Base-by-base conservation (phyloP, 2,113 vertebrate species). In the Oxygymnocypris stewartii region DNA sequence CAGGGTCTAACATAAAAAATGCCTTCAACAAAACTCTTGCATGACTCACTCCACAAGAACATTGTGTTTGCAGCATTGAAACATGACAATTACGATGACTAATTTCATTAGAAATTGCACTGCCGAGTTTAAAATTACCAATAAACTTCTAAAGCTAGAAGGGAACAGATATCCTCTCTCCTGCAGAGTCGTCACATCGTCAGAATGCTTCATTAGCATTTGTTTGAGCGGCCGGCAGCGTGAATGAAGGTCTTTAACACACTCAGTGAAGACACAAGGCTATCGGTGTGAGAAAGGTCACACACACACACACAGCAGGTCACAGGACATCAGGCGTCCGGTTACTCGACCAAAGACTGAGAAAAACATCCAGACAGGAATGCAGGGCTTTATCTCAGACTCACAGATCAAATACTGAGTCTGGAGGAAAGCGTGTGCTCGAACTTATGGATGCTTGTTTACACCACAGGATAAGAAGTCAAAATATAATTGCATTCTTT, bases 171-270 rank as follows among this genome's bases (percentile, higher is more conserved):
- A 4, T 40, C 31, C 13, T 9, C n/a, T 25, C 3, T 76, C 74
- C 74, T 76, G 44, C 73, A 23, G 71, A 44, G 40, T 75, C 14
- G 28, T 25, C 73, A 47, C 42, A 13, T 75, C n/a, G 4, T 11
- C 77, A 40, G 10, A 37, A 23, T 4, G 10, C 49, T 57, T 79
- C 51, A n/a, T 79, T 79, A 59, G 16, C 77, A 79, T 61, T 61
- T 61, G 25, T 31, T 61, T 75, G 37, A 35, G 20, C 1, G 35
- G 10, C 81, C 69, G 18, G 20, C 65, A 4, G 65, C 2, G 25
- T 84, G 51, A 84, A 84, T 40, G 14, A 84, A 14, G 4, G 37
- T 84, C 35, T 84, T 59, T 31, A 82, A 82, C 11, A 82, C 47
- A 31, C 42, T 69, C 18, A 25, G 49, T 40, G 25, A 84, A 84